Base-by-base conservation (phyloP, 2,113 vertebrate genomes). In the Python bivittatus region DNA sequence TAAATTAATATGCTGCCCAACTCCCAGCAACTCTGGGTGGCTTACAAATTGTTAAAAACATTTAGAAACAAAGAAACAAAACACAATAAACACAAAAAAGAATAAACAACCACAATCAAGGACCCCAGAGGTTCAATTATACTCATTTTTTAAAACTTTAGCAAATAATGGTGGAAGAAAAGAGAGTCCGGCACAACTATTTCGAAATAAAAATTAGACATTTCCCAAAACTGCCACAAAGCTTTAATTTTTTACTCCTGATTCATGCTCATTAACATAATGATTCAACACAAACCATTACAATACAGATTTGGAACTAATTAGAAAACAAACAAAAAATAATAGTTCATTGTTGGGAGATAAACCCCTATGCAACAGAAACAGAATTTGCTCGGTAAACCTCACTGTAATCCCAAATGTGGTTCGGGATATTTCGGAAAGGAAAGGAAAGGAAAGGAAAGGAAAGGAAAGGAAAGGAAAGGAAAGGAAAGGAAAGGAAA, bases 371-470 rank as follows among this genome's bases (percentile, higher is more conserved):
- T 29, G 52, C 84, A 58, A 64, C 93, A 79, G 92, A 91, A 91
- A 88, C 53, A 95, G 86, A 86, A 94, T 79, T 42, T 92, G 79
- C 72, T 1, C 44, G 9, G 29, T 58, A 83, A 20, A 17, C 72
- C 15, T 83, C 84, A 90, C 6, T 90, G 90, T 89, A 44, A 38
- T 85, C 84, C 90, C 25, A 23, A 25, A 57, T 0, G 83, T 85
- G 79, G 79, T 15, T 1, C 3, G 84, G 84, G 27, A 93, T 25
- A 42, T 94, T 91, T 92, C 88, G 84, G 91, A 23, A 52, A 29
- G 44, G 44, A 52, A 85, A 3, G 22, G 17, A n/a, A n/a, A 57
- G 56, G 56, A 57, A 57, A 15, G 56, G 56, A 17, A 84, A 88
- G 84, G 91, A 23, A 52, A 29, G 44, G 44, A 52, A 85, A 3